Evolutionary conservation across 53 echinoderm and acorn worm genomes (phyloP).

Genomic region (Glandiceps talaboti): DNA sequence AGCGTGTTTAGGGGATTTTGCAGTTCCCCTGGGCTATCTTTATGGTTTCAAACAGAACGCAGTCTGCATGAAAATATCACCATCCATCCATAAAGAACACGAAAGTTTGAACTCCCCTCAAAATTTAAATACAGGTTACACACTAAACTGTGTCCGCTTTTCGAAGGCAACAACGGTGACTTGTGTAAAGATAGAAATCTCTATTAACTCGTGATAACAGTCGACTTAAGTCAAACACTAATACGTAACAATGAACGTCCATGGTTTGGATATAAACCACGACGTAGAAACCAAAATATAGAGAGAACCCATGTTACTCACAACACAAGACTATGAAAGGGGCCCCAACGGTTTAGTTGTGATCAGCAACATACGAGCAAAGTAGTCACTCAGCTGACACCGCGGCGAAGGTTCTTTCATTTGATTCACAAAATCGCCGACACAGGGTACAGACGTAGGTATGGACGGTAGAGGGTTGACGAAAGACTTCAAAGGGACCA

Average conservation of each 20-base stretch:
- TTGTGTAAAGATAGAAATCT: background rate
- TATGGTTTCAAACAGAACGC: background rate
- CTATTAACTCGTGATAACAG: background rate
- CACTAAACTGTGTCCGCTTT: background rate
- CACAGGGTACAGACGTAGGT: too few species aligned
- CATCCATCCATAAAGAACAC: background rate
- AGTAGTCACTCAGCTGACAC: conserved; percentile 4
- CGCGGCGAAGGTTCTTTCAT: conserved; percentile 26
- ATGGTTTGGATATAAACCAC: too few species aligned
- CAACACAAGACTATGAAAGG: background rate
- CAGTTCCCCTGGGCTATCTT: background rate
- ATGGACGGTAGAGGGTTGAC: too few species aligned
- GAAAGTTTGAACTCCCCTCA: background rate
- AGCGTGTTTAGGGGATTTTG: background rate
- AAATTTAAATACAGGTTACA: background rate
- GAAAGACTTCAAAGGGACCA: too few species aligned
- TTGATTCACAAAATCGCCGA: too few species aligned
- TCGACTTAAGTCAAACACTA: background rate
- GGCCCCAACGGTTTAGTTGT: background rate
- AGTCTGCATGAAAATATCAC: background rate
- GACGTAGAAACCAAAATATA: too few species aligned
- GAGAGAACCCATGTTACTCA: too few species aligned
- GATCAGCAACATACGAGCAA: background rate
- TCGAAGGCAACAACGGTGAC: background rate
- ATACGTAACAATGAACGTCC: too few species aligned